Evolutionary conservation across 2,797 vertebrate genomes (phyloP), one percentile per base, ranked within the genome.

Genomic region (Halcyon leucocephala): DNA sequence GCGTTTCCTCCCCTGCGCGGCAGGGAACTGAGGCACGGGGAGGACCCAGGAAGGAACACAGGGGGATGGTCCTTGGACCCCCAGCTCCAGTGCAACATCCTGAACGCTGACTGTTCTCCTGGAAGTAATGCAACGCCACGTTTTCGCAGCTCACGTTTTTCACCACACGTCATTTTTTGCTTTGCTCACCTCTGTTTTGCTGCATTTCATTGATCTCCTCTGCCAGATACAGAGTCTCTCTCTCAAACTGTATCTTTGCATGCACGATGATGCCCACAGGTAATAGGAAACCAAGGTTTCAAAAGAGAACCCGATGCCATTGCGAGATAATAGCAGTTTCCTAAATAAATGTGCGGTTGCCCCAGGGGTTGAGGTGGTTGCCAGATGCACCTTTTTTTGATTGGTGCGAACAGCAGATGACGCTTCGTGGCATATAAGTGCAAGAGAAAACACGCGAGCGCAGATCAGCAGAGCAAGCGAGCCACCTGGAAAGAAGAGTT

Each of bases 361-460:
- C 97, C 77, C 7, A 8, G 93, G 97, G 98, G 93, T 77, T 91
- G 73, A 69, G 29, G 90, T 96, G 72, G 93, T 93, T 98, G 96
- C 97, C 97, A 98, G 96, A 90, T 96, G 96, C 90, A 94, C 97
- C 93, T 95, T 97, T 95, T 91, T 95, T 96, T 97, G 96, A 98
- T 97, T 98, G 97, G 97, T 87, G 97, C 98, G 97, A 97, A 70
- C 76, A 83, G 84, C 89, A 97, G 97, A 73, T 98, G 98, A 98
- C 98, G 97, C 96, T 97, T 96, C 95, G 13, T 91, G 97, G 97
- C 86, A 46, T 98, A 97, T 98, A 98, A 98, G 97, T 96, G 95
- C 91, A 58, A 90, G 94, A 96, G 95, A 97, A 97, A 97, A 86
- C 96, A 96, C 92, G 0, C 72, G 81, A 90, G 89, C 94, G 28